Base-by-base conservation (phyloP, 1,140 invertebrate genomes). In the Drosophila tristis region DNA sequence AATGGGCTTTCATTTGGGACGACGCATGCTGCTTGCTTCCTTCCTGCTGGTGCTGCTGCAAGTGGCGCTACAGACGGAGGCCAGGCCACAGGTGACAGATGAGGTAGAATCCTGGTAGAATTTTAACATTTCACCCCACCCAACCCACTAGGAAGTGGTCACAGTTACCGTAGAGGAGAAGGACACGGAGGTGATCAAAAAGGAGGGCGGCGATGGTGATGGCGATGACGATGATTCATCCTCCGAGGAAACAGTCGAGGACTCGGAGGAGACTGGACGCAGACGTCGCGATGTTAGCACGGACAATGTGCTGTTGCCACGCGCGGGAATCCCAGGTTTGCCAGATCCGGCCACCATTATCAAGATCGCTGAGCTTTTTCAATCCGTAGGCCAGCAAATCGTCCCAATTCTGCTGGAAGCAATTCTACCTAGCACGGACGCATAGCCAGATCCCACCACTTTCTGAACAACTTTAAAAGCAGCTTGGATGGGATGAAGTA, bases 281-380 rank as follows among this genome's bases (percentile, higher is more conserved):
- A 70, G 78, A 4, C 78, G 87, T 16, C 86, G 85, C 6, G 80
- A 87, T 4, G 64, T 74, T 8, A 39, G 48, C 71, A 29, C 39
- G 16, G 20, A 51, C 29, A 70, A 55, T 9, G 45, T 26, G 2
- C 7, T 49, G 13, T 43, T 29, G 15, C 45, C 31, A 13, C 77
- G 86, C 31, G 77, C 77, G 20, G 77, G 54, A n/a, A 90, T 91
- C 26, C 90, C 90, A 15, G 90, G 90, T 26, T 77, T 91, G 64
- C 90, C 90, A 39, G 90, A 91, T 76, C 90, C 90, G 15, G 73
- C 82, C 7, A 89, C 86, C 13, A 89, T 91, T 45, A 84, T 91
- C 11, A 91, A 91, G 71, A 62, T 91, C 44, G 90, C 78, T 5
- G 80, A 91, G 62, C 76, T 91, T 59, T 74, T 91, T 47, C 80